Evolutionary conservation across 2,888 invertebrate genomes (phyloP).

Genomic region (Auanema freiburgensis): DNA sequence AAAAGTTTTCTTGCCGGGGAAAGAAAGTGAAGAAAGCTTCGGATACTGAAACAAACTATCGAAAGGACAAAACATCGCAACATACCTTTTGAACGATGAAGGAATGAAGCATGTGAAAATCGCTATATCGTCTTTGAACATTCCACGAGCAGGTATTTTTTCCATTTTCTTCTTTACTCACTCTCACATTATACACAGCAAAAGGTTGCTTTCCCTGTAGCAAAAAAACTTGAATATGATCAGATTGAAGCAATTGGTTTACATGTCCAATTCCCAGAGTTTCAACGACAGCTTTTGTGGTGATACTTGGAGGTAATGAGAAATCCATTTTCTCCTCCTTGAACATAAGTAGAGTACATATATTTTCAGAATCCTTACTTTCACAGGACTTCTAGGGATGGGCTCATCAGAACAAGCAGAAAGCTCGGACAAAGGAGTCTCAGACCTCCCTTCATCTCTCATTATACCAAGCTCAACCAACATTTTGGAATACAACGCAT

Average conservation of each 20-base stretch:
- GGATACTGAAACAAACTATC: constrained; percentile 73
- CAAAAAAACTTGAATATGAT: neutral
- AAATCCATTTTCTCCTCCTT: neutral
- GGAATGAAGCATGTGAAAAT: constrained; percentile 85
- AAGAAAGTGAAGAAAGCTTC: constrained; percentile 77
- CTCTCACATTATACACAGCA: constrained; percentile 62
- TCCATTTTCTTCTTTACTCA: constrained; percentile 36
- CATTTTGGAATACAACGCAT: constrained; percentile 74
- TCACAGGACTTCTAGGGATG: no score
- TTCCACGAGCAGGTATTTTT: constrained; percentile 73
- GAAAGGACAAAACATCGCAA: constrained; percentile 4
- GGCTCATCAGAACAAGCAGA: constrained; percentile 10
- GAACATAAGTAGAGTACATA: constrained; percentile 2
- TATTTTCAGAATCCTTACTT: no score
- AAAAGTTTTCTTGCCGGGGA: constrained; percentile 90
- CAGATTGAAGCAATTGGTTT: neutral
- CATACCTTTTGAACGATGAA: constrained; percentile 74
- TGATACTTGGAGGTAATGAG: no score
- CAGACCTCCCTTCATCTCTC: constrained; percentile 18
- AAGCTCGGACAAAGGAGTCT: constrained; percentile 17
- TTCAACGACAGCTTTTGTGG: constrained; percentile 42
- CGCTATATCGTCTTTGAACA: constrained; percentile 87
- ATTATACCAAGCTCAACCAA: constrained; percentile 76
- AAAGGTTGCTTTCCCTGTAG: constrained; percentile 59
- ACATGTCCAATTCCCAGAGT: constrained; percentile 61